Evolutionary conservation across 2,113 vertebrate genomes (phyloP).

Genomic region (Silurus asotus): DNA sequence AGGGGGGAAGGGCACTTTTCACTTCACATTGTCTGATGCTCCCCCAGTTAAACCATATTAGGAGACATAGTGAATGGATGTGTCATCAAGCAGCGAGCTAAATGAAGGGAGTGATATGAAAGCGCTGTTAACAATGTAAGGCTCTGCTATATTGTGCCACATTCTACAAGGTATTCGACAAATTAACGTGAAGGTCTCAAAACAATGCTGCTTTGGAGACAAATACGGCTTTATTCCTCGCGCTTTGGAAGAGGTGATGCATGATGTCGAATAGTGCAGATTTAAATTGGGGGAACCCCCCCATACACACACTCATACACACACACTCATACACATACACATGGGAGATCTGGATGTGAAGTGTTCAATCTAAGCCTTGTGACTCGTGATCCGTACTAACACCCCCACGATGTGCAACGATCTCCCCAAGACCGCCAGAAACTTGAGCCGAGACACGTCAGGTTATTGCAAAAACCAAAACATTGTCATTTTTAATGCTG

Average conservation of each 20-base stretch:
- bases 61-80: slow-evolving; percentile 52
- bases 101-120: slow-evolving; percentile 45
- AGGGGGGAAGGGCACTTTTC: slow-evolving; percentile 39
- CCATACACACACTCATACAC: not conserved
- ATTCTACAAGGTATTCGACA: slow-evolving; percentile 3
- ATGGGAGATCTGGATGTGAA: not conserved
- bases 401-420: slow-evolving; percentile 72
- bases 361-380: not conserved
- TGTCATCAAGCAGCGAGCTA: slow-evolving; percentile 50
- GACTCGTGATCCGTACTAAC: not conserved
- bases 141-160: slow-evolving; percentile 27
- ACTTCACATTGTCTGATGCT: slow-evolving; percentile 49
- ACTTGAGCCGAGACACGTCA: slow-evolving; percentile 82
- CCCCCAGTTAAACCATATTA: slow-evolving; percentile 57
- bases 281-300: not conserved
- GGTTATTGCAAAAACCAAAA: slow-evolving; percentile 90
- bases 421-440: slow-evolving; percentile 83
- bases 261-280: not conserved
- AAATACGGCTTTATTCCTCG: not conserved
- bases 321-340: not conserved
- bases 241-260: not conserved
- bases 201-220: slow-evolving; percentile 16
- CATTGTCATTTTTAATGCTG: slow-evolving; percentile 92
- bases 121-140: slow-evolving; percentile 38
- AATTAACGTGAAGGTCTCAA: slow-evolving; percentile 6